Conservation (phyloP, 2,797 vertebrate genomes). For the Falco peregrinus region DNA sequence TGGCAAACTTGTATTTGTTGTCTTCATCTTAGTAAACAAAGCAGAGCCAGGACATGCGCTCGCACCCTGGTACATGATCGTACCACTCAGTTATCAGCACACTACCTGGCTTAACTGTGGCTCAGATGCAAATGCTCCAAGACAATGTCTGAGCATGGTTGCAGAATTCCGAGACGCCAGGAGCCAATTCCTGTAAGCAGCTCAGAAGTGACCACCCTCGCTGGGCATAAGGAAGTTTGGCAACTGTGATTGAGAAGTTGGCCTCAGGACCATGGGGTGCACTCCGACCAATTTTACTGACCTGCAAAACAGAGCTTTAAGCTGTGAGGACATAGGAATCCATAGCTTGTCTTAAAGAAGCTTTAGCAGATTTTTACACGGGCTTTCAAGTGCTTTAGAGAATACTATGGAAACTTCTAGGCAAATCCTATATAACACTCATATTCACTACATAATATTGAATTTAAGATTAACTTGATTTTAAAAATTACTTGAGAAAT, state of each 20-base stretch:
- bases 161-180: not conserved
- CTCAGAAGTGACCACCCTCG: not conserved
- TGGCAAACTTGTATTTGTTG: not conserved
- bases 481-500: not conserved
- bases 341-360: not conserved
- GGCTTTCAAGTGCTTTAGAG: not conserved
- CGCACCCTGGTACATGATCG: accelerated
- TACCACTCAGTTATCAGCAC: not conserved
- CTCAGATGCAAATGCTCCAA: not conserved
- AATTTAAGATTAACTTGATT: not conserved
- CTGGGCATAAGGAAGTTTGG: not conserved
- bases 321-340: not conserved
- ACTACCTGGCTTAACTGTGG: not conserved
- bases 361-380: not conserved
- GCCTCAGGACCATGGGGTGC: not conserved
- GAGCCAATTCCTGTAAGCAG: not conserved
- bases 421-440: not conserved
- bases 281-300: not conserved
- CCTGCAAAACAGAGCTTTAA: not conserved
- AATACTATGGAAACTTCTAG: not conserved
- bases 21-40: not conserved
- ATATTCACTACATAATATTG: not conserved
- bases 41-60: not conserved
- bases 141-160: not conserved
- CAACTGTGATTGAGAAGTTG: accelerated